Percentiles rank a stretch among this genome's conserved stretches.
phyloP scores from a whole-genome alignment of 2,113 vertebrate species.

The Thunnus maccoyii region DNA sequence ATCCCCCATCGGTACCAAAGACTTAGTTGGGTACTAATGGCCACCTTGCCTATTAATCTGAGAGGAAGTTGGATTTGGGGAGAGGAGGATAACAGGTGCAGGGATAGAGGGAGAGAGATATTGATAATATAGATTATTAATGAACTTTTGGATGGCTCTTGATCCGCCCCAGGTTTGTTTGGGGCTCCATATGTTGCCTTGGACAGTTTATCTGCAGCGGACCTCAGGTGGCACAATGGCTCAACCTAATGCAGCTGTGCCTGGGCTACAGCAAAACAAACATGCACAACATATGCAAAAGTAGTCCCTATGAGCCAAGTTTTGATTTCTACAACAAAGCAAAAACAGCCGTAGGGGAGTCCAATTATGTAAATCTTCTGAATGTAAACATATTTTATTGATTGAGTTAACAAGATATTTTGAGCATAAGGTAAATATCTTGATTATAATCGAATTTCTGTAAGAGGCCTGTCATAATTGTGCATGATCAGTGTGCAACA shows the following conservation, averaged over 20 bases:
- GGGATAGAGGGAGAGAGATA: constrained; percentile 70
- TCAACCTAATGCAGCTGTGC: constrained; percentile 41
- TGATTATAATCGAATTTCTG: constrained; percentile 41
- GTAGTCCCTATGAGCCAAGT: background rate
- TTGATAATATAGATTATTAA: constrained; percentile 81
- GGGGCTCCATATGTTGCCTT: constrained; percentile 74
- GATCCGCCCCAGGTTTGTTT: constrained; percentile 68
- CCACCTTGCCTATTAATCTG: constrained; percentile 84
- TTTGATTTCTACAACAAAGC: background rate
- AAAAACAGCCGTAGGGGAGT: background rate
- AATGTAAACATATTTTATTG: constrained; percentile 50
- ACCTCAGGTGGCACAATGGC: constrained; percentile 62
- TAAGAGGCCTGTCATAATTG: constrained; percentile 48
- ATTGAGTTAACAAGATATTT: constrained; percentile 59
- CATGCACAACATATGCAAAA: background rate
- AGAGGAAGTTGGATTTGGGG: constrained; percentile 73
- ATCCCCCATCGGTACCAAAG: constrained; percentile 74
- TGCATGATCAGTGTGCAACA: constrained; percentile 14
- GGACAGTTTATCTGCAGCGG: constrained; percentile 64
- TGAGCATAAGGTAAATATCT: constrained; percentile 41
- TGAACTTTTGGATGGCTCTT: constrained; percentile 72
- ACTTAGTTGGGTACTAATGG: constrained; percentile 80
- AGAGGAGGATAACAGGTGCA: constrained; percentile 80
- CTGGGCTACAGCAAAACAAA: constrained; percentile 5
- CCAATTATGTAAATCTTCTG: constrained; percentile 39